These are phyloP conservation scores for Potorous gilbertii DNA, from an alignment of 2,797 vertebrate species.

Conservation along the genomic window DNA sequence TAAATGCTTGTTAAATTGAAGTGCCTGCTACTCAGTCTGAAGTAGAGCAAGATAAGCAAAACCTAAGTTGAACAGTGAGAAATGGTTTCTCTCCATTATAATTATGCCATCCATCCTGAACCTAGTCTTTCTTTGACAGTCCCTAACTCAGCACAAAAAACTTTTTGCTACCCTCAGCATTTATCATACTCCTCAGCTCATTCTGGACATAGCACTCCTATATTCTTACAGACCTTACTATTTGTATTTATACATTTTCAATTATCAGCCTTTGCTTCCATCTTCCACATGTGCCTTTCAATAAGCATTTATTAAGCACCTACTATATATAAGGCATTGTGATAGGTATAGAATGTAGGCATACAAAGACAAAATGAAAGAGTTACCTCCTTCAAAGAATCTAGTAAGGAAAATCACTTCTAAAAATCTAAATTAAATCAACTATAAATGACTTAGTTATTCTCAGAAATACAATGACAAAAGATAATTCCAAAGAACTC, in stretches of 20 bases:
- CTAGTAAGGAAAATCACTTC: background rate
- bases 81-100: background rate
- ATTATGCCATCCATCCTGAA: background rate
- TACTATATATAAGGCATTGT: background rate
- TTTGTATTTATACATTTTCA: background rate
- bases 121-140: background rate
- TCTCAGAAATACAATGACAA: background rate
- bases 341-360: background rate
- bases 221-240: background rate
- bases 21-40: background rate
- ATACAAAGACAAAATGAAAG: background rate
- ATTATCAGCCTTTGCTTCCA: background rate
- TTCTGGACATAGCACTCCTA: background rate
- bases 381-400: background rate
- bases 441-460: background rate
- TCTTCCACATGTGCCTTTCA: background rate
- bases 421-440: background rate
- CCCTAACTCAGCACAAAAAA: background rate
- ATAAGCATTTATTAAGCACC: background rate
- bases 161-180: background rate
- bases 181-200: background rate
- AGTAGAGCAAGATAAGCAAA: background rate
- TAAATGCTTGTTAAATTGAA: background rate
- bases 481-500: background rate
- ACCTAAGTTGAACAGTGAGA: background rate